phyloP scores from a whole-genome alignment of 2,113 vertebrate species.

The Budorcas taxicolor region DNA sequence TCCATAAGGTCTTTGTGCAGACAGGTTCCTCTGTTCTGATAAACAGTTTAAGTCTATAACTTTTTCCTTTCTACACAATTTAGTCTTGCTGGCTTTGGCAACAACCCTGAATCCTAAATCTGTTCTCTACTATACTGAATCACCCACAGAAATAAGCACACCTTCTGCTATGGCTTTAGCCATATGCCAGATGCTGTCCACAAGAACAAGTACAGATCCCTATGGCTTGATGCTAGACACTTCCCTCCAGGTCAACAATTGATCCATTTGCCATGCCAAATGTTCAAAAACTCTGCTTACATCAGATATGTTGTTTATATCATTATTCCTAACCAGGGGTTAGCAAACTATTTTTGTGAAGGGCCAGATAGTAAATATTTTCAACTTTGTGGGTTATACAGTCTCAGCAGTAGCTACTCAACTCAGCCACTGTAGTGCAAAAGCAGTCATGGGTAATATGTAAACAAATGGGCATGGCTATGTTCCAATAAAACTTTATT shows the following conservation, averaged over 20 bases:
- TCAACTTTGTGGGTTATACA: neutral
- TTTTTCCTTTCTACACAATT: slow-evolving; percentile 41
- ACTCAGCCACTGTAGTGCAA: neutral
- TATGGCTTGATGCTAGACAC: neutral
- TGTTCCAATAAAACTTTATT: slow-evolving; percentile 14
- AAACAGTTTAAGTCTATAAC: neutral
- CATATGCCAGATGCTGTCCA: slow-evolving; percentile 5
- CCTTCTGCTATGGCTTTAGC: slow-evolving; percentile 35
- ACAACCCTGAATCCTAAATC: slow-evolving; percentile 36
- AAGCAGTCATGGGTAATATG: neutral
- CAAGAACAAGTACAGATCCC: neutral
- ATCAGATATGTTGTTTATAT: neutral
- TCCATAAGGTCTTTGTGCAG: neutral
- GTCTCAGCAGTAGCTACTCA: neutral
- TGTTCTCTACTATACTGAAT: slow-evolving; percentile 23
- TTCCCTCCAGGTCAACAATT: neutral
- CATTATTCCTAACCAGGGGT: neutral
- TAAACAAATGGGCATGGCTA: neutral
- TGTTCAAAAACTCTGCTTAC: neutral
- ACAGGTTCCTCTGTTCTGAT: slow-evolving; percentile 17
- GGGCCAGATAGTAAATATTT: slow-evolving; percentile 7
- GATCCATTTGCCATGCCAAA: neutral
- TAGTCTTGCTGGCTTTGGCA: slow-evolving; percentile 32
- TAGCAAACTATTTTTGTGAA: neutral
- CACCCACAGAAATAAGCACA: slow-evolving; percentile 32